Evolutionary conservation across 1,140 invertebrate species (phyloP), one percentile per base, ranked within the genome.

Genomic region (Probaryconus sp.): DNA sequence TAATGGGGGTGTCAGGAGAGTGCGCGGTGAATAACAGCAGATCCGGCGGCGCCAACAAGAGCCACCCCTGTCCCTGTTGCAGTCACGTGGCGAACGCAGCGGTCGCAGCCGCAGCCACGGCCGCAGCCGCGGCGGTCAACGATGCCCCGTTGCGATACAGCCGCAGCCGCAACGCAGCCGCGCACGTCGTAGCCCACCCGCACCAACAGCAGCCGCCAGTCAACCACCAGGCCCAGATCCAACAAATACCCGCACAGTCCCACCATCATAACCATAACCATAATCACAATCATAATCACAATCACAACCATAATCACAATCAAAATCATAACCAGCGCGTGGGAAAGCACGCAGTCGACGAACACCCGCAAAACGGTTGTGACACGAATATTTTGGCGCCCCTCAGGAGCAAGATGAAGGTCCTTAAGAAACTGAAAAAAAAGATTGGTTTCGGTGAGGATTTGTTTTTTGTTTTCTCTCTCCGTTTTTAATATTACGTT

Each of bases 361-460:
- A 63, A 38, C 42, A 72, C 3, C 48, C 67, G 16, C 60, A 81
- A 63, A 70, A 79, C 71, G 80, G 61, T 61, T 64, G 68, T 64
- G 83, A 85, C 65, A 83, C 72, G 58, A 88, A 88, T 60, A 86
- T 89, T 18, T 71, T 89, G 14, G 87, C 88, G 20, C 88, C 88
- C 0, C 56, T 89, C 16, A 79, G 85, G 20, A 87, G 80, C 84
- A 90, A 90, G 75, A 90, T 90, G 89, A 90, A 89, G 84, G 89
- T 89, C 40, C 82, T 90, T 1, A 90, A 90, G 81, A 90, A 90
- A 60, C 83, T 90, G 65, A 90, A 90, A 76, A 83, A 85, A 60
- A 88, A 89, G 70, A 90, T 90, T 81, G 89, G 89, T 17, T 53
- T 90, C 85, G 89, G 89, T 90, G 81, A 87, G 89, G 61, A 14